phyloP scores from a whole-genome alignment of 2,888 invertebrate genomes.

The Ornithoptera priamus region DNA sequence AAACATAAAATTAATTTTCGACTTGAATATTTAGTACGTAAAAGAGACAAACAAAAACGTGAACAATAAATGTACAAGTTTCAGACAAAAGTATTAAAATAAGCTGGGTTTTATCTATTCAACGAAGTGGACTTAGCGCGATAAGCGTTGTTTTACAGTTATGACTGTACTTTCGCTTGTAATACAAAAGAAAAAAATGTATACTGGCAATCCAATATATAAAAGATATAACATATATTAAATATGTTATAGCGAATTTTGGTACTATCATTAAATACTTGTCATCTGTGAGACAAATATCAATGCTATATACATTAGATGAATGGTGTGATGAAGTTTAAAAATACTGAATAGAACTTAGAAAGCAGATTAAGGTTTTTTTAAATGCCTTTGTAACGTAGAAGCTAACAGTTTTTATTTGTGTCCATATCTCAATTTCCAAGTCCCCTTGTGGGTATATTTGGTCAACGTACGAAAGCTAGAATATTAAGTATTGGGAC shows the following conservation, averaged over 20 bases:
- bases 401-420: no score
- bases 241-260: background rate
- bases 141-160: constrained; percentile 32
- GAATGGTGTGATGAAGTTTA: no score
- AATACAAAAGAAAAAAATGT: constrained; percentile 19
- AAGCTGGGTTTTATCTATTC: constrained; percentile 29
- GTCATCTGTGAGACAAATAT: no score
- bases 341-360: no score
- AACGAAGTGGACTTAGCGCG: constrained; percentile 29
- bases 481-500: no score
- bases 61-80: constrained; percentile 22
- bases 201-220: constrained; percentile 17
- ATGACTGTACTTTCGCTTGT: constrained; percentile 26
- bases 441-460: no score
- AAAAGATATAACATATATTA: background rate
- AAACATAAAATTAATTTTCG: constrained; percentile 8
- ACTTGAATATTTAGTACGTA: constrained; percentile 9
- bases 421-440: no score
- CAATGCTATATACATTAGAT: no score
- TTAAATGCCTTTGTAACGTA: no score
- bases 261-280: background rate
- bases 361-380: no score
- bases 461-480: no score
- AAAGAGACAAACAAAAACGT: constrained; percentile 10
- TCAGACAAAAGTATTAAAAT: constrained; percentile 25